phyloP scores from a whole-genome alignment of 2,797 vertebrate genomes.

The Cryptoblepharus egeriae region DNA sequence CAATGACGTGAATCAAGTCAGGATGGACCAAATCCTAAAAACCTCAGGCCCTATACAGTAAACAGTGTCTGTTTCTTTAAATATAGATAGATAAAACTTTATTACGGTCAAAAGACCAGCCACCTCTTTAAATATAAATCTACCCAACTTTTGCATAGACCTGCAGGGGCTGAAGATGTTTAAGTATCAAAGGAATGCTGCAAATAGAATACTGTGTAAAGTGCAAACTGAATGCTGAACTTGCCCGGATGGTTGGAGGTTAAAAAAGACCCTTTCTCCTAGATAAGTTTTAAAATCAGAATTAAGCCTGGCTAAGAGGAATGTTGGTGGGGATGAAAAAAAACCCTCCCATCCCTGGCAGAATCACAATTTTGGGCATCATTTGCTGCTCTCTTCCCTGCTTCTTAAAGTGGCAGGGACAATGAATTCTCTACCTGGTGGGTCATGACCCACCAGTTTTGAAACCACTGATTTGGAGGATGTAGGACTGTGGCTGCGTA shows the following conservation, averaged over 20 bases:
- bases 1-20: conserved; percentile 19
- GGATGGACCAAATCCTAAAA: neutral
- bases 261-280: no score
- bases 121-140: neutral
- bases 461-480: no score
- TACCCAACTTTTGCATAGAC: neutral
- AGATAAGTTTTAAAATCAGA: neutral
- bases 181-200: neutral
- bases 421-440: no score
- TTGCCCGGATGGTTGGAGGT: neutral
- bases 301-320: neutral
- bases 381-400: no score
- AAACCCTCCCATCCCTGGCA: no score
- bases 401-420: no score
- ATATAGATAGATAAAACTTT: no score
- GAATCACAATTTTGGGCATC: no score
- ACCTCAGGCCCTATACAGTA: no score
- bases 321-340: neutral
- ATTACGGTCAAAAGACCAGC: no score
- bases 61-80: no score
- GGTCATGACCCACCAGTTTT: no score
- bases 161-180: neutral
- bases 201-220: neutral
- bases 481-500: neutral
- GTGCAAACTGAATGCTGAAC: neutral